Base-by-base conservation (phyloP, 1,140 invertebrate genomes). In the Apis mellifera region DNA sequence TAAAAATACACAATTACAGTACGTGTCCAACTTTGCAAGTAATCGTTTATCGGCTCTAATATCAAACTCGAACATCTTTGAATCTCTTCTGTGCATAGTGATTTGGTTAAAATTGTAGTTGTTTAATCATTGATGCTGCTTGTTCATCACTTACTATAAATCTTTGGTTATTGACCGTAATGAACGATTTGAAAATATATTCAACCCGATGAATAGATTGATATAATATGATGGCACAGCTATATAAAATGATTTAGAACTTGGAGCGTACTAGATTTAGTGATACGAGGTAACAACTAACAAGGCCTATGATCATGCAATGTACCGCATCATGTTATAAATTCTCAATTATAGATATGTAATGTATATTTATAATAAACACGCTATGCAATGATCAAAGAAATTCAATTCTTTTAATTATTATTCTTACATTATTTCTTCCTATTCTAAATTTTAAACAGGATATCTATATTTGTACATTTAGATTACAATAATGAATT, bases 151-250 rank as follows among this genome's bases (percentile, higher is more conserved):
- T 2, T 23, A 23, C 21, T 23, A 69, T 69, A 69, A 69, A 69
- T 69, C 66, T 5, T 52, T 23, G 48, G 48, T 69, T 69, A 69
- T 69, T 23, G 66, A 23, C 48, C 23, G 13, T 69, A 69, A 69
- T 69, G n/a, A 69, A n/a, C 17, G 66, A 69, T 21, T 69, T 2
- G n/a, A 52, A 52, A 13, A 69, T 69, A 69, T 69, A n/a, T n/a
- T n/a, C 7, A n/a, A 50, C 13, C 1, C 50, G 23, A 13, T 4
- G 48, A 69, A 19, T 69, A 15, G 50, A 50, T 69, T n/a, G 66
- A 69, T 69, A 19, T n/a, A 68, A 68, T 21, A 1, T 2, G 21
- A 69, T n/a, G 19, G 13, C 21, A 9, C 4, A 17, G 21, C n/a
- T 23, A n/a, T 5, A 15, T 69, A 69, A 50, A 52, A 50, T 69